Evolutionary conservation across 2,888 invertebrate species (phyloP).

Genomic region (Drosophila colorata): DNA sequence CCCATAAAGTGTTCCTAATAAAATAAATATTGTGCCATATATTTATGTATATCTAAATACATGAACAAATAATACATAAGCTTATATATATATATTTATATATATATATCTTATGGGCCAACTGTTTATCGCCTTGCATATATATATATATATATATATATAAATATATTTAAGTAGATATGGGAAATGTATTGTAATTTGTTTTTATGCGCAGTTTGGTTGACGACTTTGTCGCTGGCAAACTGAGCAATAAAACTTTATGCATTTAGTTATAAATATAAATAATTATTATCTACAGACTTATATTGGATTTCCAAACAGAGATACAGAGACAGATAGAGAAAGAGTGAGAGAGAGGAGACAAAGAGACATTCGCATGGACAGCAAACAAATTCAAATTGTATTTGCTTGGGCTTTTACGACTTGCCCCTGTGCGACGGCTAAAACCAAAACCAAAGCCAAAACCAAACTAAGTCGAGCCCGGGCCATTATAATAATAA

Average conservation of each 20-base stretch:
- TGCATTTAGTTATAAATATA: constrained; percentile 81
- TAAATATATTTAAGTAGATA: constrained; percentile 42
- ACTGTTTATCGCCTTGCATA: constrained; percentile 18
- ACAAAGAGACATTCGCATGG: constrained; percentile 27
- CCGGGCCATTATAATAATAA: constrained; percentile 64
- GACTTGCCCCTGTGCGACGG: constrained; percentile 49
- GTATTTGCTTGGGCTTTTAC: constrained; percentile 61
- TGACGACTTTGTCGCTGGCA: constrained; percentile 65
- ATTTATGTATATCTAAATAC: not conserved
- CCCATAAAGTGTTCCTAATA: constrained; percentile 66
- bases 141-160: constrained; percentile 8
- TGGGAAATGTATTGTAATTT: constrained; percentile 71
- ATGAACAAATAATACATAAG: constrained; percentile 17
- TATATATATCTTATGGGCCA: constrained; percentile 14
- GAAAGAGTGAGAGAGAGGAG: not conserved
- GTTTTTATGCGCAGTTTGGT: constrained; percentile 75
- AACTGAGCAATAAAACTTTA: constrained; percentile 75
- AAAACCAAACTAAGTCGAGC: constrained; percentile 31
- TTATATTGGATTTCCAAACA: constrained; percentile 68
- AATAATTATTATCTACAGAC: constrained; percentile 77
- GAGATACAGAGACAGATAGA: constrained; percentile 27
- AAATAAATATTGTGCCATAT: constrained; percentile 69
- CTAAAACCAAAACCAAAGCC: constrained; percentile 26
- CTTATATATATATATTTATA: constrained; percentile 25
- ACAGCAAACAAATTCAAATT: constrained; percentile 62